Conservation (phyloP, 2,888 invertebrate species). For the Heliconius sara region DNA sequence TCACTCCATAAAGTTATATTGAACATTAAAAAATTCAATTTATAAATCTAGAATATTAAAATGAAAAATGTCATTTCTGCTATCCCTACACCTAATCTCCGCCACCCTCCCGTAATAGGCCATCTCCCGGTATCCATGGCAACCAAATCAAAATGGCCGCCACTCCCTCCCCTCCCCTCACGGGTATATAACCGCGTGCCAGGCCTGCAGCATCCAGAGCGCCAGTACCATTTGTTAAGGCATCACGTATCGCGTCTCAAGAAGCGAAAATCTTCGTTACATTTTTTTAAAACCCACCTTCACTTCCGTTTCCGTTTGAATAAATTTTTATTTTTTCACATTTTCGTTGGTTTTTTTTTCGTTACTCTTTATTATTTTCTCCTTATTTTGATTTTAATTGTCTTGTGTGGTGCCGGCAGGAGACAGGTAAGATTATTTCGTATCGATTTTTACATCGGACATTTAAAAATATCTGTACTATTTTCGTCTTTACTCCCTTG, state of each 20-base stretch:
- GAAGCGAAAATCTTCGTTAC: conserved; percentile 57
- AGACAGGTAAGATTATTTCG: conserved; percentile 19
- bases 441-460: conserved; percentile 30
- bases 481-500: conserved; percentile 41
- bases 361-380: conserved; percentile 24
- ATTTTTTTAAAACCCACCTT: conserved; percentile 49
- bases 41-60: conserved; percentile 27
- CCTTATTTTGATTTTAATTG: conserved; percentile 51
- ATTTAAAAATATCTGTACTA: conserved; percentile 45
- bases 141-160: conserved; percentile 79
- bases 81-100: conserved; percentile 79
- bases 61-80: conserved; percentile 55
- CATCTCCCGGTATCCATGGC: conserved; percentile 80
- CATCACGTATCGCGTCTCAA: conserved; percentile 59
- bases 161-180: conserved; percentile 61
- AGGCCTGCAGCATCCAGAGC: conserved; percentile 64
- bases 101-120: conserved; percentile 83
- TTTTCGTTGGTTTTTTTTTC: conserved; percentile 51
- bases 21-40: background rate
- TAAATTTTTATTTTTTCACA: conserved; percentile 46
- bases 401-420: conserved; percentile 57
- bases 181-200: conserved; percentile 74
- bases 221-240: conserved; percentile 68
- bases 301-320: conserved; percentile 26
- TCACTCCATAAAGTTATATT: background rate